These are phyloP conservation scores for Drosophila birchii DNA, from an alignment of 2,888 invertebrate species.

Conservation along the genomic window DNA sequence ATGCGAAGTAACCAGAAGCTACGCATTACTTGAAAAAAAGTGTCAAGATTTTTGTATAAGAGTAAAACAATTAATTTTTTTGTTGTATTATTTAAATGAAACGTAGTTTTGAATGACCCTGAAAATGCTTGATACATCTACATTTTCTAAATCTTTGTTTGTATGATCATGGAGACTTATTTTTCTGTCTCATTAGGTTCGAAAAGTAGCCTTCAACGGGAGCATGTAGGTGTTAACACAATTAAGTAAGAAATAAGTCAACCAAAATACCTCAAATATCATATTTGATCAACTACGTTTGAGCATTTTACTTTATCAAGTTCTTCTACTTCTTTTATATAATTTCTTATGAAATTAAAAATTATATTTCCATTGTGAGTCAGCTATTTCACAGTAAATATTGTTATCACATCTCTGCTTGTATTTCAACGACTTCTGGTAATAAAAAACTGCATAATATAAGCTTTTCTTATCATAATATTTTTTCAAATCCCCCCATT, in stretches of 20 bases:
- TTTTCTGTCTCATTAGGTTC: not conserved
- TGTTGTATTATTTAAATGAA: not conserved
- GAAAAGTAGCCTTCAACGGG: not conserved
- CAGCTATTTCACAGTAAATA: not conserved
- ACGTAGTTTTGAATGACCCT: constrained; percentile 7
- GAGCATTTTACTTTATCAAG: not conserved
- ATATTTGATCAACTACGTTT: not conserved
- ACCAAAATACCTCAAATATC: not conserved
- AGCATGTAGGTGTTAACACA: constrained; percentile 10
- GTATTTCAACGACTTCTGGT: not conserved
- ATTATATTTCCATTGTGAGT: not conserved
- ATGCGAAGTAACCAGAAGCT: not conserved
- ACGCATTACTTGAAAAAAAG: not conserved
- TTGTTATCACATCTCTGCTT: not conserved
- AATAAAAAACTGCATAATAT: not conserved
- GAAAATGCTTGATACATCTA: not conserved
- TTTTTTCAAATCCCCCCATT: not conserved
- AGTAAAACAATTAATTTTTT: not conserved
- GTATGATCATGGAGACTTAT: not conserved
- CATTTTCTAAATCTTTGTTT: not conserved
- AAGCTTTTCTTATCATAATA: constrained; percentile 13
- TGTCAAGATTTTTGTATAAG: not conserved
- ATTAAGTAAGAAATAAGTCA: constrained; percentile 4
- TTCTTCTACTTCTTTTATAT: not conserved
- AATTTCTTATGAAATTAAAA: not conserved